Evolutionary conservation across 2,888 invertebrate species (phyloP).

Genomic region (Dyspetes luteomarginatus): DNA sequence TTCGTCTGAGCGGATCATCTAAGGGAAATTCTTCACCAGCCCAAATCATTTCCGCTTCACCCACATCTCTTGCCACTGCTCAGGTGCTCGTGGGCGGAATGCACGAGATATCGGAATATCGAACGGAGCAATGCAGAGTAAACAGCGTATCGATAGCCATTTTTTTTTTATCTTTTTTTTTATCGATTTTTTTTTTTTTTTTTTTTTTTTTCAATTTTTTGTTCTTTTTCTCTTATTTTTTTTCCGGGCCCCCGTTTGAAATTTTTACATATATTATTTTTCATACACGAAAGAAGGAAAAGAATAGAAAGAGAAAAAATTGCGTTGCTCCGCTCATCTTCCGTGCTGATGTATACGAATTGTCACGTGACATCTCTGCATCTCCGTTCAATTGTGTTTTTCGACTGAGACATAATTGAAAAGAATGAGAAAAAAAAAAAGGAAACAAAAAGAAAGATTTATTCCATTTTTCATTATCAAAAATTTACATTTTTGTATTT

Average conservation of each 20-base stretch:
- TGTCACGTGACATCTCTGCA: slow-evolving; percentile 32
- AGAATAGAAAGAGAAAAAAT: not conserved
- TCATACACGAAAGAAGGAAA: not conserved
- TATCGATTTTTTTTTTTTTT: slow-evolving; percentile 60
- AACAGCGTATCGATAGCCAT: slow-evolving; percentile 31
- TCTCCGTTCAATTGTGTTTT: slow-evolving; percentile 35
- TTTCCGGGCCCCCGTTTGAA: slow-evolving; percentile 39
- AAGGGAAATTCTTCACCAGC: slow-evolving; percentile 83
- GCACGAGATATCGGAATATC: slow-evolving; percentile 65
- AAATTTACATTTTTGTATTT: slow-evolving; percentile 59
- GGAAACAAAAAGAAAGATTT: slow-evolving; percentile 30
- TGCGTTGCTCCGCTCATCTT: slow-evolving; percentile 58
- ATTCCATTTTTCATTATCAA: slow-evolving; percentile 29
- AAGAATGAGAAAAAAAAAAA: slow-evolving; percentile 43
- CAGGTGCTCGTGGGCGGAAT: slow-evolving; percentile 81
- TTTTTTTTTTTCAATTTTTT: slow-evolving; percentile 58
- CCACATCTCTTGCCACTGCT: slow-evolving; percentile 82
- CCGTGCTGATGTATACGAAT: slow-evolving; percentile 17
- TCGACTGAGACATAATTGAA: slow-evolving; percentile 28
- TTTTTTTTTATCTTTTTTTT: slow-evolving; percentile 56
- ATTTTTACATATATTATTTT: slow-evolving; percentile 17
- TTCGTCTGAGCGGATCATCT: slow-evolving; percentile 82
- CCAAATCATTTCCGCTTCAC: slow-evolving; percentile 82
- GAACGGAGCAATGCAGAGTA: slow-evolving; percentile 53
- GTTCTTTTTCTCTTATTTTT: slow-evolving; percentile 48